Base-by-base conservation (phyloP, 2,797 vertebrate species). In the Melanotaenia trifasciata region DNA sequence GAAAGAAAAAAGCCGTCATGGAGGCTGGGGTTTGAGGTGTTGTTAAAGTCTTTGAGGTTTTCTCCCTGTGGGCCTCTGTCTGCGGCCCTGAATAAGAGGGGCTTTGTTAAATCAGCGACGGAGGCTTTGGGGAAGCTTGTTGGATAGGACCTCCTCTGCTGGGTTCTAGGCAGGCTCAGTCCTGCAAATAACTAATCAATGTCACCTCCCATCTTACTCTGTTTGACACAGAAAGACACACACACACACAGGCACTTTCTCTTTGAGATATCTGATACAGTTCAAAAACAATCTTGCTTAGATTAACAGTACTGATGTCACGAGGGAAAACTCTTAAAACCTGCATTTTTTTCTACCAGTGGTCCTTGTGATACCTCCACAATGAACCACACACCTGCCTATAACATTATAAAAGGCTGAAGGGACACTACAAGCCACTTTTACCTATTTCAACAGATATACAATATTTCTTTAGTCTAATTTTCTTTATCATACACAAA, bases 21-120 rank as follows among this genome's bases (percentile, higher is more conserved):
- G 71, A 88, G 88, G 89, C 89, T 87, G 84, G 85, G 81, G 88
- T 93, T 93, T 90, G 90, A 93, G 92, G 89, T 92, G 92, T 91
- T 93, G 90, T 93, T 93, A 93, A 93, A 93, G 91, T 91, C 88
- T 93, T 91, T 92, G 88, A 91, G 89, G 90, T 91, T 92, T 93
- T 92, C 89, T 92, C 87, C 90, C 92, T 61, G 84, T 87, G 89
- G 90, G 89, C 90, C 89, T 88, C 88, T 85, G 91, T 92, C 88
- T 91, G 90, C 89, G 81, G 85, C 86, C 82, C 84, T 16, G 86
- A 92, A 90, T 93, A 91, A 92, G 89, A 93, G 87, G 78, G 83
- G 91, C 87, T 93, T 93, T 92, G 90, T 93, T 88, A 86, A 90
- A 89, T 88, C 84, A 88, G 81, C 74, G 80, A 80, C 83, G 66